Evolutionary conservation across 1,140 invertebrate genomes (phyloP), one percentile per base, ranked within the genome.

Genomic region (Drosophila triauraria): DNA sequence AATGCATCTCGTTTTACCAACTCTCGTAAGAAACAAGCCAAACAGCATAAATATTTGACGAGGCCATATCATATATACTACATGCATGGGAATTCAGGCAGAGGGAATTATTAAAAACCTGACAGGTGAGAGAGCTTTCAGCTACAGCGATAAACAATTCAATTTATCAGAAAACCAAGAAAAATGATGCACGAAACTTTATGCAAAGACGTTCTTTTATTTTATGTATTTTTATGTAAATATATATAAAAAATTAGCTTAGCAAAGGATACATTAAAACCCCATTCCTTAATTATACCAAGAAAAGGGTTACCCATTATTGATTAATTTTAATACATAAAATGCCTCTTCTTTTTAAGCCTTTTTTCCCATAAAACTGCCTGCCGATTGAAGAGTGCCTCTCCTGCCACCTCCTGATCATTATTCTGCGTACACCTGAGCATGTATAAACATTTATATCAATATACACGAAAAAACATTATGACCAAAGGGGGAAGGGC

Each of bases 381-480:
- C n/a, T 25, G 38, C 9, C 23, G 30, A 38, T 30, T 70, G 46
- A 53, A 30, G 13, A 17, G 15, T 23, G 10, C 25, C 17, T 15
- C n/a, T 32, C 25, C 23, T 23, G n/a, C 20, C 46, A 4, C 20
- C 15, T 2, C 30, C 25, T 23, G n/a, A 61, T 63, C 20, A 53
- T 47, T 50, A 64, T 25, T 13, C 68, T 38, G 46, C 69, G 35
- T 38, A 48, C 50, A 58, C 63, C 53, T 51, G 54, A 7, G 30
- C 58, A 72, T 78, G 61, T 42, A 84, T 50, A 72, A 80, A 38
- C 85, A 82, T 86, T 86, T 86, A 86, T 86, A 80, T 86, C 83
- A 86, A 86, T 86, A 86, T 74, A 77, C 83, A 67, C 46, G 80
- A 59, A 59, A 72, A 68, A 72, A 75, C 85, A 88, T 88, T 84